A percentile compares a stretch with the other conserved stretches of the same genome.
Evolutionary conservation across 2,113 vertebrate species (phyloP).

Genomic region (Cyprinodon variegatus): DNA sequence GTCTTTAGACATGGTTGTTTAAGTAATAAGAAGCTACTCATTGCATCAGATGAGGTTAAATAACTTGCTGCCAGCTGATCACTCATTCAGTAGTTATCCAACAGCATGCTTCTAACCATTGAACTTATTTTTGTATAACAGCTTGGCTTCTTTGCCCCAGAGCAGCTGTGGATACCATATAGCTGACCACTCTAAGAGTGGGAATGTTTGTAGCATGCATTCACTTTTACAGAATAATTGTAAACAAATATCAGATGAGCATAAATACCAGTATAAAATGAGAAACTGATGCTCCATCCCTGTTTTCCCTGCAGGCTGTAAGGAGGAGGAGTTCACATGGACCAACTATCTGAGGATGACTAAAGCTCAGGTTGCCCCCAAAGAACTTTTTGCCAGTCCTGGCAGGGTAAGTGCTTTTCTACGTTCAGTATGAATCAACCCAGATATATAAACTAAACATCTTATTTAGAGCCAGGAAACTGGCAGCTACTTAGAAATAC

Average conservation of each 20-base stretch:
- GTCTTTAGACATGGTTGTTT: too few relatives aligned
- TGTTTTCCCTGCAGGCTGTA: slow-evolving; percentile 85
- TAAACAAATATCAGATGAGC: not conserved
- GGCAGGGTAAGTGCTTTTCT: slow-evolving; percentile 77
- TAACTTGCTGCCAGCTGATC: too few relatives aligned
- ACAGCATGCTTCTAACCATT: too few relatives aligned
- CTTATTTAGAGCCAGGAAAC: slow-evolving; percentile 6
- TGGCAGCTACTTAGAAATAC: not conserved
- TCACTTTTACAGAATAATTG: not conserved
- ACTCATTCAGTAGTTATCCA: too few relatives aligned
- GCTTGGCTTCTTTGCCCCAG: too few relatives aligned
- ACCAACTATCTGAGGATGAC: slow-evolving; percentile 91
- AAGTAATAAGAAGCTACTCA: too few relatives aligned
- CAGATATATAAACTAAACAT: slow-evolving; percentile 23
- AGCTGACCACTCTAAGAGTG: too few relatives aligned
- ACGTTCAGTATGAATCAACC: slow-evolving; percentile 5
- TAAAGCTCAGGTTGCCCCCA: slow-evolving; percentile 92
- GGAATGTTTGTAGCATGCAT: too few relatives aligned
- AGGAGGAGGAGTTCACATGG: slow-evolving; percentile 98
- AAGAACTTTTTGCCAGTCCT: slow-evolving; percentile 89
- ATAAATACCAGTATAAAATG: not conserved
- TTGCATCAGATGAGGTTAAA: too few relatives aligned
- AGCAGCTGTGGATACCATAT: too few relatives aligned
- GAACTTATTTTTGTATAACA: too few relatives aligned
- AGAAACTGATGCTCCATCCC: not conserved